A percentile compares a stretch with the other conserved stretches of the same genome.
Evolutionary conservation across 2,797 vertebrate genomes (phyloP).

Genomic region (Epinephelus awoara): DNA sequence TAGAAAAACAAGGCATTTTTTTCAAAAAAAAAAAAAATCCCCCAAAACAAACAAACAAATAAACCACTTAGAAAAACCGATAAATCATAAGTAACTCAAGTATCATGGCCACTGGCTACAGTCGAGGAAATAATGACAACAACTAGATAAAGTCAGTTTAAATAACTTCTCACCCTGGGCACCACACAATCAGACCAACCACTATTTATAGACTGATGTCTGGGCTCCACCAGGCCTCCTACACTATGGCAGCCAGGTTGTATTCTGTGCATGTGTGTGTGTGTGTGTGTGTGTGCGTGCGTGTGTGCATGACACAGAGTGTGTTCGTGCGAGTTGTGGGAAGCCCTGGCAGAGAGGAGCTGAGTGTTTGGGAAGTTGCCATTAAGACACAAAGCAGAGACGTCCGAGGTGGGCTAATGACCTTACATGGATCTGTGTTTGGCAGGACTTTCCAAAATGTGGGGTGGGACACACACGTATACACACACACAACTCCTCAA

Average conservation of each 20-base stretch:
- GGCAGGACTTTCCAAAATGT: constrained; percentile 77
- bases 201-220: constrained; percentile 65
- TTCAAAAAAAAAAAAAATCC: too few species aligned
- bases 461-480: constrained; percentile 51
- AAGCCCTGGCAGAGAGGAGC: constrained; percentile 74
- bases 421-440: constrained; percentile 85
- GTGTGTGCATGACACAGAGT: constrained; percentile 48
- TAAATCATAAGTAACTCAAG: too few species aligned
- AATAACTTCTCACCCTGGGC: constrained; percentile 32
- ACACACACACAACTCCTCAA: constrained; percentile 52
- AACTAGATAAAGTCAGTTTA: constrained; percentile 32
- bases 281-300: constrained; percentile 32
- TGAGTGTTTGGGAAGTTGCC: constrained; percentile 84
- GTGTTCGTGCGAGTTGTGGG: constrained; percentile 70
- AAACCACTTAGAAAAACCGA: too few species aligned
- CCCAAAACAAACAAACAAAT: too few species aligned
- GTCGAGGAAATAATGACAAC: constrained; percentile 29
- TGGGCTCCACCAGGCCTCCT: constrained; percentile 41
- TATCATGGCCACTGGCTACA: neutral
- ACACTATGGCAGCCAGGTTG: constrained; percentile 56
- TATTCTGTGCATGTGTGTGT: constrained; percentile 47
- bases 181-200: constrained; percentile 41
- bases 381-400: constrained; percentile 85
- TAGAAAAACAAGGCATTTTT: too few species aligned
- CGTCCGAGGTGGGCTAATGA: constrained; percentile 77